These are phyloP conservation scores for Ceraclea dissimilis DNA, from an alignment of 2,888 invertebrate species.

Conservation along the genomic window DNA sequence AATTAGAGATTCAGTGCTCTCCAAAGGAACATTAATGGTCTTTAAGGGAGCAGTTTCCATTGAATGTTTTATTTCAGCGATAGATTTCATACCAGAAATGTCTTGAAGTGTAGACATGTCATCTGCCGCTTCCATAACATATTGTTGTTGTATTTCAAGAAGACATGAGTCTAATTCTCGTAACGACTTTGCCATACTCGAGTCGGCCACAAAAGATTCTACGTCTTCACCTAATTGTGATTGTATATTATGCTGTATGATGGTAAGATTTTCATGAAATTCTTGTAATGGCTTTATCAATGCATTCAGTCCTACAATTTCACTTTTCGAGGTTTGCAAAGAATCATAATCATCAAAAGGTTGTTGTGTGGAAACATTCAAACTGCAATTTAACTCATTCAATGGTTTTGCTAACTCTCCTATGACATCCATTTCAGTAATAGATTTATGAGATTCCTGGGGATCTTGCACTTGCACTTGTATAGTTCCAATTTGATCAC, in stretches of 20 bases:
- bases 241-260: constrained; percentile 42
- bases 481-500: constrained; percentile 18
- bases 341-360: constrained; percentile 18
- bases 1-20: constrained; percentile 27
- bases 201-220: constrained; percentile 8
- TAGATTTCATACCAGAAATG: constrained; percentile 50
- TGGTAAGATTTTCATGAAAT: constrained; percentile 39
- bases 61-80: constrained; percentile 41
- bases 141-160: constrained; percentile 42
- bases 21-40: constrained; percentile 32
- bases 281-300: constrained; percentile 44
- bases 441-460: constrained; percentile 7
- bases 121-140: constrained; percentile 41
- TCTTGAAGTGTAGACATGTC: constrained; percentile 53
- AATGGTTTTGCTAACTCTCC: constrained; percentile 36
- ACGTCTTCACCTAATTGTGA: constrained; percentile 38
- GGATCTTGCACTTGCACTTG: constrained; percentile 8
- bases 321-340: constrained; percentile 19
- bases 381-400: constrained; percentile 37
- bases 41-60: constrained; percentile 34
- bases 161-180: constrained; percentile 38
- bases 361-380: constrained; percentile 32
- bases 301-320: constrained; percentile 32
- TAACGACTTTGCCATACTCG: constrained; percentile 25
- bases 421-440: constrained; percentile 11